phyloP scores from a whole-genome alignment of 2,113 vertebrate species.

The Tetrax tetrax region DNA sequence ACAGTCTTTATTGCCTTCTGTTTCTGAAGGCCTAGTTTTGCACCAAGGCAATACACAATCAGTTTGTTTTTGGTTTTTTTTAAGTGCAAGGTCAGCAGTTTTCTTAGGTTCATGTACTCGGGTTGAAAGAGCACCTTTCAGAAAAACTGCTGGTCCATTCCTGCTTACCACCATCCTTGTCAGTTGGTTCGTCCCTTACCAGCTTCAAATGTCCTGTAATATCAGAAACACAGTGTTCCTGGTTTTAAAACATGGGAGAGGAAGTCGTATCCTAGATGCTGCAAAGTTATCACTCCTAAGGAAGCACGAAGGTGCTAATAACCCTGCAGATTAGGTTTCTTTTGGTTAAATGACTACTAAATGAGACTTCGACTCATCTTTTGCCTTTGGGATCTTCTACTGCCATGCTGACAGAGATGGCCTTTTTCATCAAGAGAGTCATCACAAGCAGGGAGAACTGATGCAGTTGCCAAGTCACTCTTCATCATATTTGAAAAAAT shows the following conservation, averaged over 20 bases:
- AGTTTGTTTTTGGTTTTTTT: accelerated
- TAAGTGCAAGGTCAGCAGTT: not conserved
- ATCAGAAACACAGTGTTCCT: not conserved
- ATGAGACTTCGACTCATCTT: not conserved
- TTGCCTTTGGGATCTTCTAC: not conserved
- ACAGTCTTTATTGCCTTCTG: not conserved
- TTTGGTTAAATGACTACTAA: not conserved
- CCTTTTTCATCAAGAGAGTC: not conserved
- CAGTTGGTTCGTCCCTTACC: not conserved
- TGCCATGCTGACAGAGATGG: not conserved
- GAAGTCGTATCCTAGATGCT: not conserved
- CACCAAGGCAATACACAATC: not conserved
- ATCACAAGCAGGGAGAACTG: not conserved
- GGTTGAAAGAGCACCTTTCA: not conserved
- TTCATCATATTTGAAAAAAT: not conserved
- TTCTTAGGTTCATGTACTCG: not conserved
- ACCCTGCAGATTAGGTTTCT: not conserved
- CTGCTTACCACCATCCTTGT: not conserved
- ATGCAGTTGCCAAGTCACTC: conserved; percentile 2
- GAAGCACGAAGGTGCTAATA: not conserved
- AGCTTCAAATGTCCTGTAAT: not conserved
- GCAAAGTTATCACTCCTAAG: not conserved
- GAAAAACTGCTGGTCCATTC: not conserved
- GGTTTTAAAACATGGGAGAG: not conserved
- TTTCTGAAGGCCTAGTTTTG: not conserved